Conservation (phyloP, 2,797 vertebrate species). For the Octomys mimax region DNA sequence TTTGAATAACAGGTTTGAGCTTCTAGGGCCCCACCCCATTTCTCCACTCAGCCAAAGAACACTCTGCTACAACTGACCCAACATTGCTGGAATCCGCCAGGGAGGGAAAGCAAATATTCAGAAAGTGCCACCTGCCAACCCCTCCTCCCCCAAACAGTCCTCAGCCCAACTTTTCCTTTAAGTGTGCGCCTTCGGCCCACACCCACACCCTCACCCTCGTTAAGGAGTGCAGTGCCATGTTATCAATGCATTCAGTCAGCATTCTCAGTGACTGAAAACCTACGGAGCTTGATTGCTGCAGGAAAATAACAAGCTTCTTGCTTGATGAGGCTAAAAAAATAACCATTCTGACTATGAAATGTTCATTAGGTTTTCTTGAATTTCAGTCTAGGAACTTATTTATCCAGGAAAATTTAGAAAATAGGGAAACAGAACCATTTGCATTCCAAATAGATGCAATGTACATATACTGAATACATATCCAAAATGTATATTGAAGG, state of each 20-base stretch:
- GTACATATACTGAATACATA: no score
- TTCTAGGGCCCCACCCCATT: conserved; percentile 79
- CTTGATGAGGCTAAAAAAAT: conserved; percentile 38
- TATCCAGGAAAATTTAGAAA: conserved; percentile 30
- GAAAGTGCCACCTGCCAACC: conserved; percentile 76
- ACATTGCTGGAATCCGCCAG: conserved; percentile 84
- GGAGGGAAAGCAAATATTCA: conserved; percentile 84
- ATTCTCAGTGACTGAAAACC: conserved; percentile 18
- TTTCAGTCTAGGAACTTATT: conserved; percentile 48
- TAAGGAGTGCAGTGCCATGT: not conserved
- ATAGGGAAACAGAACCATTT: not conserved
- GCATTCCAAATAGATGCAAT: not conserved
- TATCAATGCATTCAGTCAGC: conserved; percentile 54
- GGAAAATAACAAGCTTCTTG: conserved; percentile 64
- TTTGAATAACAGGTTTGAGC: conserved; percentile 81
- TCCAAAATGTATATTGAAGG: not conserved
- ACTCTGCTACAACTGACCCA: conserved; percentile 78
- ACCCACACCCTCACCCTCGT: not conserved
- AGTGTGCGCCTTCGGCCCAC: not conserved
- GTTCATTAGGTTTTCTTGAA: conserved; percentile 31
- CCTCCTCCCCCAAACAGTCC: conserved; percentile 68
- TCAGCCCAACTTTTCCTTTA: conserved; percentile 54
- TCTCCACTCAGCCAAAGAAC: conserved; percentile 84
- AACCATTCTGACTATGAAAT: conserved; percentile 1
- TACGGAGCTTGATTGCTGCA: not conserved